Evolutionary conservation across 2,888 invertebrate genomes (phyloP).

Genomic region (Melanargia galathea): DNA sequence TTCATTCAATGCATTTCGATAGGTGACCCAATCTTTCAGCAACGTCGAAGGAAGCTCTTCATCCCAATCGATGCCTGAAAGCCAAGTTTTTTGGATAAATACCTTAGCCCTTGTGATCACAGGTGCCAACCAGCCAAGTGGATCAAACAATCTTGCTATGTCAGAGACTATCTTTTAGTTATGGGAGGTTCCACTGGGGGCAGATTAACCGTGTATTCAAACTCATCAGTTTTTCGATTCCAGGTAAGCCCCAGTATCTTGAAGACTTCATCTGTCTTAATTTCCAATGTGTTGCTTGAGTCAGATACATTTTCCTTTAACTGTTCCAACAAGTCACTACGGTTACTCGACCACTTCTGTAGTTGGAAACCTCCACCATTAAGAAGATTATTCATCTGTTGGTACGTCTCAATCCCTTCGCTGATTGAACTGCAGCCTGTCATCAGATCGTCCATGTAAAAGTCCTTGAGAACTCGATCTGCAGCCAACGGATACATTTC

Average conservation of each 20-base stretch:
- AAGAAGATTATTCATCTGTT: slow-evolving; percentile 42
- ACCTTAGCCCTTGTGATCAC: slow-evolving; percentile 37
- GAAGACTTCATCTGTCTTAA: slow-evolving; percentile 1
- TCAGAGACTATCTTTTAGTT: slow-evolving; percentile 34
- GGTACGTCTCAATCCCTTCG: slow-evolving; percentile 31
- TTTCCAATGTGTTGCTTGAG: not conserved
- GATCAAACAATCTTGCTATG: slow-evolving; percentile 38
- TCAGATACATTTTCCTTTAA: not conserved
- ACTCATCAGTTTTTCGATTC: slow-evolving; percentile 12
- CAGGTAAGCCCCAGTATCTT: slow-evolving; percentile 31
- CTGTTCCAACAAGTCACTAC: slow-evolving; percentile 26
- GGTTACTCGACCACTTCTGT: slow-evolving; percentile 42
- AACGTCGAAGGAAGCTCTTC: slow-evolving; percentile 30
- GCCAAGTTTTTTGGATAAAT: slow-evolving; percentile 40
- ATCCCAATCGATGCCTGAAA: slow-evolving; percentile 4
- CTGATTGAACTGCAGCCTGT: slow-evolving; percentile 31
- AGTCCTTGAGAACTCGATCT: not conserved
- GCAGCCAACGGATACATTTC: slow-evolving; percentile 31
- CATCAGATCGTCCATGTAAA: slow-evolving; percentile 43
- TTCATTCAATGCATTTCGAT: slow-evolving; percentile 27
- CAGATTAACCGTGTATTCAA: slow-evolving; percentile 17
- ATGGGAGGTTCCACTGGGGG: not conserved
- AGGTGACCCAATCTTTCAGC: slow-evolving; percentile 35
- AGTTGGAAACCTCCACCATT: slow-evolving; percentile 45
- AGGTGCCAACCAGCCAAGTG: slow-evolving; percentile 44